Conservation (phyloP, 2,113 vertebrate species). For the Hippopotamus amphibius region DNA sequence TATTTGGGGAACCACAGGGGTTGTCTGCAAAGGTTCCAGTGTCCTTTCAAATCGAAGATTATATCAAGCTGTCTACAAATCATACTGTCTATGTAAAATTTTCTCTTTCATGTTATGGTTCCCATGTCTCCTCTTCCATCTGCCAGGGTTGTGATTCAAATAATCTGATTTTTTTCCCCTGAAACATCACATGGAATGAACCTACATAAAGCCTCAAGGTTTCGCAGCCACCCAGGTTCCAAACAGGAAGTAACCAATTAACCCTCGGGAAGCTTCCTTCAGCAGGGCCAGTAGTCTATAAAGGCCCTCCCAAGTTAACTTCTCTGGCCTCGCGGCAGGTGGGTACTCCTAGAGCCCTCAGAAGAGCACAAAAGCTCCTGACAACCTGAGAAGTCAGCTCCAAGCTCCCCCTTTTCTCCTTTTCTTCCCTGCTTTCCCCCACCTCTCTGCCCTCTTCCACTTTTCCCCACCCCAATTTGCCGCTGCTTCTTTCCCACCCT, state of each 20-base stretch:
- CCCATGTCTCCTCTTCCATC: neutral
- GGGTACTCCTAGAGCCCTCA: no score
- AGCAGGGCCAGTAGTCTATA: neutral
- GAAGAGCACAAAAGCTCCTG: neutral
- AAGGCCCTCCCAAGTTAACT: neutral
- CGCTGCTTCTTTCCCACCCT: neutral
- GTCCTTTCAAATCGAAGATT: neutral
- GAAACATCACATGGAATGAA: neutral
- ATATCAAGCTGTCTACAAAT: neutral
- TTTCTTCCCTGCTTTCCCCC: neutral
- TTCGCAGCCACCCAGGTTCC: neutral
- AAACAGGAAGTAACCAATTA: neutral
- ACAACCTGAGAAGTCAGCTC: neutral
- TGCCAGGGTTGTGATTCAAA: neutral
- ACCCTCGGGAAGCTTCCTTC: neutral
- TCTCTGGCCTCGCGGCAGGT: neutral
- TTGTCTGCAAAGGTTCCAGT: neutral
- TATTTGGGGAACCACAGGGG: neutral
- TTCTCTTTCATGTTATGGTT: neutral
- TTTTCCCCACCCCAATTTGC: neutral
- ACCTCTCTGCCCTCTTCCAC: neutral
- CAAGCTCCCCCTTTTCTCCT: neutral
- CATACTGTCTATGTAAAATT: neutral
- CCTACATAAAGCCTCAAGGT: neutral
- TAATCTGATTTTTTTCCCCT: neutral